Evolutionary conservation across 2,888 invertebrate genomes (phyloP).

Genomic region (Neelides folsomi): DNA sequence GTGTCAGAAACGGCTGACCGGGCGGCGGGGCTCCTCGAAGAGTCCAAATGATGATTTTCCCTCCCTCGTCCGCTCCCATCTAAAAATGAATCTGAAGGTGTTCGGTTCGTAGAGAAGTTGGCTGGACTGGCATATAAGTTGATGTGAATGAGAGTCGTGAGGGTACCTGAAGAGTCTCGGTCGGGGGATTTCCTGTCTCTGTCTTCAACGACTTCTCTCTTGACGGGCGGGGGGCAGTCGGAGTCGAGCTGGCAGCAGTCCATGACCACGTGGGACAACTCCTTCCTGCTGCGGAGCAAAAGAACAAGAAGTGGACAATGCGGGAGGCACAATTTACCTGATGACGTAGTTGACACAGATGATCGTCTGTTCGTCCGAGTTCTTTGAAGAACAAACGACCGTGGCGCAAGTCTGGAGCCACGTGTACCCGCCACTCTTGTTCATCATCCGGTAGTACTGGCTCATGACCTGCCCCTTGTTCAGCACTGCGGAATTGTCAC

Average conservation of each 20-base stretch:
- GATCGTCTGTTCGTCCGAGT: conserved; percentile 91
- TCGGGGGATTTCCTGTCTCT: conserved; percentile 81
- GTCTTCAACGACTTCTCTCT: conserved; percentile 70
- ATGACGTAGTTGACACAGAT: conserved; percentile 95
- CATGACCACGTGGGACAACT: conserved; percentile 80
- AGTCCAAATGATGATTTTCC: conserved; percentile 27
- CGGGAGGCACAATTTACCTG: conserved; percentile 53
- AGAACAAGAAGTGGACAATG: background rate
- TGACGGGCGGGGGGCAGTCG: conserved; percentile 46
- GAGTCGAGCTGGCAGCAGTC: conserved; percentile 80
- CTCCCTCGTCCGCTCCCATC: conserved; percentile 28
- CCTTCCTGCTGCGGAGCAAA: conserved; percentile 55
- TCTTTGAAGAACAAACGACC: conserved; percentile 87
- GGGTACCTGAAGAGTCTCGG: conserved; percentile 57
- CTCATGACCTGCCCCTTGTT: conserved; percentile 93
- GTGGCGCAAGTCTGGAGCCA: conserved; percentile 97
- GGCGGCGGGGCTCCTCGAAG: conserved; percentile 19
- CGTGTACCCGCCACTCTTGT: conserved; percentile 88
- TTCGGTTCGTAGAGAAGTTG: too few species aligned
- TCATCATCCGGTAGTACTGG: conserved; percentile 90
- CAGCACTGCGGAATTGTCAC: conserved; percentile 55
- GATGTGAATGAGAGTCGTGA: conserved; percentile 12
- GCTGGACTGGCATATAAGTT: background rate
- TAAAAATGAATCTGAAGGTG: conserved; percentile 2
- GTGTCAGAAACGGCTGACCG: conserved; percentile 5